These are phyloP conservation scores for Linnaemya tessellans DNA, from an alignment of 2,888 invertebrate genomes.

Conservation along the genomic window DNA sequence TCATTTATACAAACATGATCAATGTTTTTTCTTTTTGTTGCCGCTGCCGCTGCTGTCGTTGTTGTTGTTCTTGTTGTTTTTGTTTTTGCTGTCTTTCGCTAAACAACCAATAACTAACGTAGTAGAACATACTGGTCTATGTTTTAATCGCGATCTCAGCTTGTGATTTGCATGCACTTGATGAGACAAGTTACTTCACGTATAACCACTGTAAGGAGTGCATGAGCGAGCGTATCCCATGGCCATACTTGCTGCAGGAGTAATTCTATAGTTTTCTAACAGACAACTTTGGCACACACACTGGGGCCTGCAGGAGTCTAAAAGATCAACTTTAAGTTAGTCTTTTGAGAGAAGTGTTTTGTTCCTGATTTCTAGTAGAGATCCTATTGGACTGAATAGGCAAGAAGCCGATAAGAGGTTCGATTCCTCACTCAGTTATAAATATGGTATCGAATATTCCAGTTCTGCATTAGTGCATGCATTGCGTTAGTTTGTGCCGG, in stretches of 20 bases:
- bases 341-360: not conserved
- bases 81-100: constrained; percentile 27
- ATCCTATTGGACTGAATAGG: too few species aligned
- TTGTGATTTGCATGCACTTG: constrained; percentile 77
- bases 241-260: constrained; percentile 14
- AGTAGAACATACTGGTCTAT: constrained; percentile 68
- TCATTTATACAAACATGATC: constrained; percentile 64
- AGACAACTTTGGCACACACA: constrained; percentile 25
- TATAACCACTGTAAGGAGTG: constrained; percentile 44
- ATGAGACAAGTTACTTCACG: constrained; percentile 71
- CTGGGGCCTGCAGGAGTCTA: constrained; percentile 29
- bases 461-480: too few species aligned
- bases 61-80: constrained; percentile 19
- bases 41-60: constrained; percentile 8
- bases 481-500: too few species aligned
- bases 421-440: too few species aligned
- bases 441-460: too few species aligned
- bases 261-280: constrained; percentile 65
- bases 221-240: constrained; percentile 3
- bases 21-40: constrained; percentile 33
- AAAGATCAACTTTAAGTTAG: constrained; percentile 1
- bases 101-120: constrained; percentile 67
- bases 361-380: too few species aligned
- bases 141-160: constrained; percentile 74
- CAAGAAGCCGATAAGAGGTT: too few species aligned